Conservation (phyloP, 1,140 invertebrate genomes). For the Halotydeus destructor region DNA sequence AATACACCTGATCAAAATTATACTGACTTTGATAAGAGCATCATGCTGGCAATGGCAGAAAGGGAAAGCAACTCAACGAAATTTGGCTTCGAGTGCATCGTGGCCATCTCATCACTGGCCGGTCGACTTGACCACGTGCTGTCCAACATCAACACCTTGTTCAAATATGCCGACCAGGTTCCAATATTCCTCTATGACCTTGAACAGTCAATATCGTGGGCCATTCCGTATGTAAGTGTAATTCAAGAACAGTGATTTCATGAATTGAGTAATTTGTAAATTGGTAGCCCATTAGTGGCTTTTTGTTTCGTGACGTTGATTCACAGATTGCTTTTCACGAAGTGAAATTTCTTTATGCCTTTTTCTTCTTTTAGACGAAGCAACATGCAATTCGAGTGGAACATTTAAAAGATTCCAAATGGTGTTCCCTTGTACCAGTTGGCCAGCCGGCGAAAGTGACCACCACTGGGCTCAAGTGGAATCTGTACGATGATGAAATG, state of each 20-base stretch:
- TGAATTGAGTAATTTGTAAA: no score
- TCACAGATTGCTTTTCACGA: no score
- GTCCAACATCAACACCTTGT: neutral
- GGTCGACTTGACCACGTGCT: neutral
- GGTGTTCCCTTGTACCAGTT: constrained; percentile 2
- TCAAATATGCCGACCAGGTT: neutral
- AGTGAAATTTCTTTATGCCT: no score
- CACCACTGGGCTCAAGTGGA: neutral
- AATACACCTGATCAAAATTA: constrained; percentile 21
- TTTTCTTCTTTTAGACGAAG: neutral
- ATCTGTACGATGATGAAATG: neutral
- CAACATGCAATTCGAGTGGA: neutral
- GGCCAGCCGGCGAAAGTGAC: neutral
- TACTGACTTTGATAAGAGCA: constrained; percentile 24
- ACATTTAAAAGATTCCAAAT: neutral
- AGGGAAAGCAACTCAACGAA: no score
- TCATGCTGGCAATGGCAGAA: constrained; percentile 9
- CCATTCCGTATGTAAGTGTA: no score
- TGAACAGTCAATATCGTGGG: neutral
- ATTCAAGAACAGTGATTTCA: no score
- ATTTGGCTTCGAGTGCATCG: neutral
- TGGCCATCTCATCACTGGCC: neutral
- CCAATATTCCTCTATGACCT: neutral
- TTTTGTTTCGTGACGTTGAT: no score
- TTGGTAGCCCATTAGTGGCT: no score